Conservation (phyloP, 2,888 invertebrate species). For the Physocephala rufipes region DNA sequence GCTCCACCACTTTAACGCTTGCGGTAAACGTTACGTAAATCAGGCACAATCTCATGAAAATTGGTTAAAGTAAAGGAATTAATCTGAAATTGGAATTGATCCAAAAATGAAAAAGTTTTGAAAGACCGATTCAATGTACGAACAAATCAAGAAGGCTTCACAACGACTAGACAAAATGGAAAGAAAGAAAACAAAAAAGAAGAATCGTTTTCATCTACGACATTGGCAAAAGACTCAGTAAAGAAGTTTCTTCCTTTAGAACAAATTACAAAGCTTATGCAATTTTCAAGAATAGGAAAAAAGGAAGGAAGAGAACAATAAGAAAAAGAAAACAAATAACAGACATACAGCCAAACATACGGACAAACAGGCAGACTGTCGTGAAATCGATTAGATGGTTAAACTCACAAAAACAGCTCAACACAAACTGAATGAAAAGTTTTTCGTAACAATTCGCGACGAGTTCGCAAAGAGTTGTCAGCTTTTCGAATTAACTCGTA, state of each 20-base stretch:
- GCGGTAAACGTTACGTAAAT: neutral
- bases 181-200: too few relatives aligned
- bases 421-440: slow-evolving; percentile 3
- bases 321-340: neutral
- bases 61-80: neutral
- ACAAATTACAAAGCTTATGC: slow-evolving; percentile 3
- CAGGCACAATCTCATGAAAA: neutral
- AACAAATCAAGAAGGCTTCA: neutral
- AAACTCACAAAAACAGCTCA: neutral
- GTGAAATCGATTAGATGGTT: neutral
- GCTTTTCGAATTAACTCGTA: slow-evolving; percentile 1
- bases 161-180: neutral
- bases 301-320: neutral
- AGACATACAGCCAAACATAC: neutral
- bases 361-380: neutral
- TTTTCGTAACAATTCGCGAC: neutral
- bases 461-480: slow-evolving; percentile 7
- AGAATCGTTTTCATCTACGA: too few relatives aligned
- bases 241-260: neutral
- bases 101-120: slow-evolving; percentile 16
- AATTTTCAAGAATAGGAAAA: neutral
- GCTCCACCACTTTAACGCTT: too few relatives aligned
- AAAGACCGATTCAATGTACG: neutral
- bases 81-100: slow-evolving; percentile 20
- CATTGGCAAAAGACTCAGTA: neutral